A percentile compares a stretch with the other conserved stretches of the same genome.
Conservation (phyloP, 2,888 invertebrate species). For the Dastarcus helophoroides region DNA sequence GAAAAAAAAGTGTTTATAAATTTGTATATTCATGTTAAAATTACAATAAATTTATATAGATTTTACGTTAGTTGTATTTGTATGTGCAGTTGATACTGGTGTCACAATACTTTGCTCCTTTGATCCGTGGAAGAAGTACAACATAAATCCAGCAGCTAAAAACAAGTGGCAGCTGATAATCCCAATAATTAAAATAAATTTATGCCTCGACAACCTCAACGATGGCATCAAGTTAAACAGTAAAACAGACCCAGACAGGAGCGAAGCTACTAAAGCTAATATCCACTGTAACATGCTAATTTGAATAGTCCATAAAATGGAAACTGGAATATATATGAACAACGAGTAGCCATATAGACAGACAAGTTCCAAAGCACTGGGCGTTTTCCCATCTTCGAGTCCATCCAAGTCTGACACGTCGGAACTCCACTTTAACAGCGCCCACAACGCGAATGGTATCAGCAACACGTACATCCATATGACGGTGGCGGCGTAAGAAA, state of each 20-base stretch:
- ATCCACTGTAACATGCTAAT: conserved; percentile 75
- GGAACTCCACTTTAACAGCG: conserved; percentile 69
- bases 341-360: conserved; percentile 94
- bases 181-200: conserved; percentile 49
- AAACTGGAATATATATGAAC: conserved; percentile 86
- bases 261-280: conserved; percentile 68
- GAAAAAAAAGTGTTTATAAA: no score
- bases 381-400: conserved; percentile 48
- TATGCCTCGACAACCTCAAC: conserved; percentile 52
- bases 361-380: conserved; percentile 71
- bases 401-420: conserved; percentile 49
- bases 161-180: conserved; percentile 70
- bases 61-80: no score
- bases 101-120: conserved; percentile 1
- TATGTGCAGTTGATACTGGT: no score
- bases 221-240: conserved; percentile 73
- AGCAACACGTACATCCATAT: conserved; percentile 83
- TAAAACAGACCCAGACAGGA: conserved; percentile 77
- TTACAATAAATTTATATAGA: no score
- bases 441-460: conserved; percentile 76
- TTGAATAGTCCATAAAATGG: conserved; percentile 85
- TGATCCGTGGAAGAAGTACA: conserved; percentile 65
- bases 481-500: conserved; percentile 83
- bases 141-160: conserved; percentile 77
- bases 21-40: no score